Evolutionary conservation across 2,797 vertebrate genomes (phyloP), one percentile per base, ranked within the genome.

Genomic region (Propithecus deckenii): DNA sequence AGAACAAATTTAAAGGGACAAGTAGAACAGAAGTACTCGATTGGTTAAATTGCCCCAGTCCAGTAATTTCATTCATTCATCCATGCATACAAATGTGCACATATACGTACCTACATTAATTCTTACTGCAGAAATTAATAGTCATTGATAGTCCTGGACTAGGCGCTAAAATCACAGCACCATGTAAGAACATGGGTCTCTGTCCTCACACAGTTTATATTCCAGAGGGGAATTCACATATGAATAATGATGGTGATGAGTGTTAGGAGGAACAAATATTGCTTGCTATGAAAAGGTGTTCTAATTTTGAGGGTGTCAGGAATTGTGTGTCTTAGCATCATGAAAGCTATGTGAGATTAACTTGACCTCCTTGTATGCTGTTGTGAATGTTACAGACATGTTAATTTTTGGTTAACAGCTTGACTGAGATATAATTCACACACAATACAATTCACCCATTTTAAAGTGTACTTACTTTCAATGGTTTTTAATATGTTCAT

Each of bases 311-410:
- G 5, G 22, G 4, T 65, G 7, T 72, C 15, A 2, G 43, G 4
- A n/a, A 13, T 69, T 72, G 20, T 5, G 5, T 69, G 28, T 8
- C 79, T 87, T 30, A 89, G 23, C 32, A 38, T 38, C 20, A 2
- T 12, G n/a, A 74, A 79, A 84, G 32, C 22, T 85, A 0, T 59
- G 12, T 50, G 74, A 69, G 55, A 20, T 79, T 79, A 72, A 67
- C 46, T 23, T 72, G 35, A 63, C 15, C 71, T 88, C 65, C 30
- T 78, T 93, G 2, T 41, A 20, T 63, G 15, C 25, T 46, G 2
- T 78, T 86, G n/a, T 48, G 48, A 96, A 59, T 91, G 22, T 85
- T 93, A 91, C 55, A 83, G 71, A 28, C 15, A 18, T 65, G 57
- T 61, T 85, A 41, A 43, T 74, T 95, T 90, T 85, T 43, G 10